phyloP scores from a whole-genome alignment of 2,888 invertebrate species.

The Sycophila texana region DNA sequence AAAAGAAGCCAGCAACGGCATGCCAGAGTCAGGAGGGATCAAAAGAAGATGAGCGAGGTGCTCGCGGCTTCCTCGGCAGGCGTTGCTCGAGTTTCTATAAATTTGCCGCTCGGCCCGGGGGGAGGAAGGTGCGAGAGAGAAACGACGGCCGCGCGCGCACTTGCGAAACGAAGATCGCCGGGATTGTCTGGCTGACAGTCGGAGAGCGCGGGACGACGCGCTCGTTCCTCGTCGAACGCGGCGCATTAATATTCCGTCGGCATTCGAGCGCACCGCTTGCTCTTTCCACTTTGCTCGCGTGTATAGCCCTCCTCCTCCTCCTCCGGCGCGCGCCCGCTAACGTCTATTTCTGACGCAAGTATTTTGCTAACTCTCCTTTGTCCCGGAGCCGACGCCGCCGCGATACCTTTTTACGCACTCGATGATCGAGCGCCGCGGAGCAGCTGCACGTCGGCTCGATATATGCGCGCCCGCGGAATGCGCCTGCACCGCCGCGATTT shows the following conservation, averaged over 20 bases:
- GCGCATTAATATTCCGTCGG: slow-evolving; percentile 69
- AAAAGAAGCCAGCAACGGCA: background rate
- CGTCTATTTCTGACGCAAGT: slow-evolving; percentile 45
- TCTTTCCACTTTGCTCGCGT: slow-evolving; percentile 51
- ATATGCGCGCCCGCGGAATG: background rate
- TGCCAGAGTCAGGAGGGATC: too few relatives aligned
- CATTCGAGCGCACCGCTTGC: slow-evolving; percentile 61
- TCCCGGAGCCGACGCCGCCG: slow-evolving; percentile 47
- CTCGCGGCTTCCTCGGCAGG: background rate
- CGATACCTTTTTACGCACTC: slow-evolving; percentile 40
- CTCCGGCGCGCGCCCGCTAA: slow-evolving; percentile 42
- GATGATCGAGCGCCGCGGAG: background rate
- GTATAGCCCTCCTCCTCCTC: slow-evolving; percentile 11
- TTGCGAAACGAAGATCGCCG: slow-evolving; percentile 61
- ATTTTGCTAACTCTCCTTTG: slow-evolving; percentile 27
- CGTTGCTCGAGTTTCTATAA: slow-evolving; percentile 15
- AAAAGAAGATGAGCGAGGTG: slow-evolving; percentile 16
- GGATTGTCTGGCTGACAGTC: slow-evolving; percentile 68
- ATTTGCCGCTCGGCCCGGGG: background rate
- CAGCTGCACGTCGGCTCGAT: too few relatives aligned
- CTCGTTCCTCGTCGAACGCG: slow-evolving; percentile 68
- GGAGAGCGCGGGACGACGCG: slow-evolving; percentile 58
- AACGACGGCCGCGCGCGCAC: slow-evolving; percentile 48
- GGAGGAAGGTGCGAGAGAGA: background rate
- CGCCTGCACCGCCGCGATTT: background rate